phyloP scores from a whole-genome alignment of 2,797 vertebrate species.

The Scarus forsteni region DNA sequence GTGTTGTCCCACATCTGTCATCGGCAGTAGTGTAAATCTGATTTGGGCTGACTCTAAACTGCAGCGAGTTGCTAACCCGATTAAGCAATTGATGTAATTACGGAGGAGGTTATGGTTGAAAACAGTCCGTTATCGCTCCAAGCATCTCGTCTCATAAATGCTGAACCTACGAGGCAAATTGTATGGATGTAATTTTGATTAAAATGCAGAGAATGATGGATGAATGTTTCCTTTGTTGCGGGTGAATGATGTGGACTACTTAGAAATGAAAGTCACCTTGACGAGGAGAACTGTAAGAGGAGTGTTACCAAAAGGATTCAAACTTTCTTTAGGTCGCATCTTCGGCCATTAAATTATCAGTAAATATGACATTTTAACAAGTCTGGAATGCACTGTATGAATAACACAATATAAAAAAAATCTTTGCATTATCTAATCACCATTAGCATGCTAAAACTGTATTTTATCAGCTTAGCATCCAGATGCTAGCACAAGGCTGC shows the following conservation, averaged over 20 bases:
- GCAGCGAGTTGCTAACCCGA: constrained; percentile 20
- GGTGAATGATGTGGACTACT: constrained; percentile 21
- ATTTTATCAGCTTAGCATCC: too few relatives aligned
- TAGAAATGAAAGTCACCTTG: constrained; percentile 73
- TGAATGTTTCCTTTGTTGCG: constrained; percentile 79
- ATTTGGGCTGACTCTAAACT: constrained; percentile 22
- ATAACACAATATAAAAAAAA: too few relatives aligned
- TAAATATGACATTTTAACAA: too few relatives aligned
- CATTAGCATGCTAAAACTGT: too few relatives aligned
- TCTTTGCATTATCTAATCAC: too few relatives aligned
- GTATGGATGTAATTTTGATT: constrained; percentile 38
- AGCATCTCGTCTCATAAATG: constrained; percentile 65
- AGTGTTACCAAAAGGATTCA: constrained; percentile 15
- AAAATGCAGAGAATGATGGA: constrained; percentile 14
- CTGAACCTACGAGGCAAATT: constrained; percentile 45
- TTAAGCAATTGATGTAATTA: constrained; percentile 51
- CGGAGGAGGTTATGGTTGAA: constrained; percentile 5
- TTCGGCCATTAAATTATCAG: neutral
- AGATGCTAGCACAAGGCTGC: too few relatives aligned
- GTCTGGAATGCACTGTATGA: too few relatives aligned
- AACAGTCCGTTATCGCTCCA: constrained; percentile 50
- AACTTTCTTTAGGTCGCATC: neutral
- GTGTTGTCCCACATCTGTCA: constrained; percentile 34
- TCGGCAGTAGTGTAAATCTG: constrained; percentile 12
- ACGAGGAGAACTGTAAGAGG: constrained; percentile 28